phyloP scores from a whole-genome alignment of 2,888 invertebrate species.

The Campopleginae sp. region DNA sequence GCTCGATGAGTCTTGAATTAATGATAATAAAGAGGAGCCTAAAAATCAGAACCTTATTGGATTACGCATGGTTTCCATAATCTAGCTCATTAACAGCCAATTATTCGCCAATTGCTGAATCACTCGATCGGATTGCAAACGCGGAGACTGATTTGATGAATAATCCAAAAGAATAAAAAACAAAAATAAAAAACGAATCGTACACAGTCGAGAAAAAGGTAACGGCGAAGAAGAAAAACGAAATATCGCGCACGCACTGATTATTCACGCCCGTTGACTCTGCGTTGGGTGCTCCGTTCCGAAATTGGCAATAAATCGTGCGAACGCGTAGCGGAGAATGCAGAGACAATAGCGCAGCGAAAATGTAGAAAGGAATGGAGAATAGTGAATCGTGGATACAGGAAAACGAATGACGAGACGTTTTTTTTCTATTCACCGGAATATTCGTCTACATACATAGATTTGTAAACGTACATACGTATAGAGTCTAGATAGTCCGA shows the following conservation, averaged over 20 bases:
- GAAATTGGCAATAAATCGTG: constrained; percentile 49
- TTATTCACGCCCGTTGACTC: constrained; percentile 31
- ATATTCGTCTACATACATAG: constrained; percentile 11
- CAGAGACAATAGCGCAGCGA: constrained; percentile 24
- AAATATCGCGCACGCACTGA: constrained; percentile 2
- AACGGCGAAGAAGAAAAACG: constrained; percentile 5
- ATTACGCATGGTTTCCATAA: not conserved
- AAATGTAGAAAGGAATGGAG: constrained; percentile 26
- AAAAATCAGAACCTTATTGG: not conserved
- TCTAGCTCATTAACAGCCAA: constrained; percentile 6
- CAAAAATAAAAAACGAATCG: not conserved
- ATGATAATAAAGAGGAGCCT: not conserved
- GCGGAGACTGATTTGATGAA: constrained; percentile 13
- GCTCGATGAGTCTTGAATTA: constrained; percentile 8
- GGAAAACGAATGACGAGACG: constrained; percentile 35
- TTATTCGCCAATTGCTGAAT: constrained; percentile 1
- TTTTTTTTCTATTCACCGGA: not conserved
- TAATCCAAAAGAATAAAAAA: constrained; percentile 9
- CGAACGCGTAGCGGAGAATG: constrained; percentile 1
- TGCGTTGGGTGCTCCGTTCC: constrained; percentile 25
- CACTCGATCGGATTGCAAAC: not conserved
- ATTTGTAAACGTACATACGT: constrained; percentile 17
- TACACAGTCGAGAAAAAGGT: constrained; percentile 2
- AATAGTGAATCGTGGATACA: constrained; percentile 15
- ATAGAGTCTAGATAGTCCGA: constrained; percentile 45